Evolutionary conservation across 2,113 vertebrate species (phyloP).

Genomic region (Apteryx owenii): DNA sequence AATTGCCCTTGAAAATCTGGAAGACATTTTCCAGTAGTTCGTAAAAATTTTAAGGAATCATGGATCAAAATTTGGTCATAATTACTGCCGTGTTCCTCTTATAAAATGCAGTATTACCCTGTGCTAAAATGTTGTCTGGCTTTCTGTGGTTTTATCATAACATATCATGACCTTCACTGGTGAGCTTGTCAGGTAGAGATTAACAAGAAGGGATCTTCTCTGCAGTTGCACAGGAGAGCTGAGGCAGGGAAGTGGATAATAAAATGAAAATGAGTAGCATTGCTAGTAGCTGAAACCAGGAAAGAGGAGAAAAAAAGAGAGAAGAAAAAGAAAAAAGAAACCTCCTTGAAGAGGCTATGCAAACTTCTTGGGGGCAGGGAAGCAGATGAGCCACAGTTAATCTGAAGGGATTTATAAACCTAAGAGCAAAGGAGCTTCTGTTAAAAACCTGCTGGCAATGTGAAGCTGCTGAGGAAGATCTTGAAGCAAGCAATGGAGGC

Average conservation of each 20-base stretch:
- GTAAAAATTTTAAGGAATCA: constrained; percentile 4
- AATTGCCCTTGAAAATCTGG: neutral
- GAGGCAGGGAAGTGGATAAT: neutral
- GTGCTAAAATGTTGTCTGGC: neutral
- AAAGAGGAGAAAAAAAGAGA: no score
- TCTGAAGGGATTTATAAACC: neutral
- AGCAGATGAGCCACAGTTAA: neutral
- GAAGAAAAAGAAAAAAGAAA: no score
- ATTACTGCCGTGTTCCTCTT: neutral
- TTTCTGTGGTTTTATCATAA: neutral
- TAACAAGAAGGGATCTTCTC: neutral
- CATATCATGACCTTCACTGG: neutral
- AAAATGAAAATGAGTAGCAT: neutral
- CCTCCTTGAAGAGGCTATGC: neutral
- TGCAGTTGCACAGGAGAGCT: neutral
- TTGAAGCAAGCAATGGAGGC: neutral
- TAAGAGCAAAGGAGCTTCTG: neutral
- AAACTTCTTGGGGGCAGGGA: neutral
- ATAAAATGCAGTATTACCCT: neutral
- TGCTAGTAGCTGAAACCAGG: neutral
- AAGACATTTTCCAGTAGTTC: constrained; percentile 11
- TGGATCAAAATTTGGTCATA: neutral
- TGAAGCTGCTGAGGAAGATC: neutral
- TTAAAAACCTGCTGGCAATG: neutral
- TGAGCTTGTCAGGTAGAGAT: neutral